Evolutionary conservation across 2,113 vertebrate genomes (phyloP).

Genomic region (Phalacrocorax pelagicus): DNA sequence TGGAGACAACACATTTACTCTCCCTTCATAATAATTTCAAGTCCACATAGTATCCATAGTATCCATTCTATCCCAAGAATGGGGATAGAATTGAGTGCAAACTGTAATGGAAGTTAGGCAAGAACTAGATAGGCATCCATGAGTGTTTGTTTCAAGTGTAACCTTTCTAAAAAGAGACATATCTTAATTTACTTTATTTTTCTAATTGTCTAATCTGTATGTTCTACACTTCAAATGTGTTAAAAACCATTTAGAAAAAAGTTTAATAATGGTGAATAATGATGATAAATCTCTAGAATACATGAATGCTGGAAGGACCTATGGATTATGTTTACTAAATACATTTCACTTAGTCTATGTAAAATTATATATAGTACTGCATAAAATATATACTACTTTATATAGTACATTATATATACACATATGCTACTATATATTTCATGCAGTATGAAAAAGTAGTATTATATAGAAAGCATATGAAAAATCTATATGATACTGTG

Average conservation of each 20-base stretch:
- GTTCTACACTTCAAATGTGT: not conserved
- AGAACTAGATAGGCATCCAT: not conserved
- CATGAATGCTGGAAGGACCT: not conserved
- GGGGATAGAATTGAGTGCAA: not conserved
- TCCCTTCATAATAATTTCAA: not conserved
- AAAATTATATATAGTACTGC: not conserved
- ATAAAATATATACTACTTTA: not conserved
- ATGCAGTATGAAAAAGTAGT: not conserved
- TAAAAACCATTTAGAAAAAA: not conserved
- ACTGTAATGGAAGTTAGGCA: not conserved
- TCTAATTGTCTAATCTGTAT: not conserved
- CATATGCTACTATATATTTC: not conserved
- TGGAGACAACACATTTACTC: not conserved
- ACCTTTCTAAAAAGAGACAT: not conserved
- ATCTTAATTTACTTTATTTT: not conserved
- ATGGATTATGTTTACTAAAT: not conserved
- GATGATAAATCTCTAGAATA: not conserved
- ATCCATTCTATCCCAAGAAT: no score
- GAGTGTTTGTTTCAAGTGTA: not conserved
- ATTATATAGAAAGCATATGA: not conserved
- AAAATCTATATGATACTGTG: not conserved
- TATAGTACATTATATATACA: not conserved
- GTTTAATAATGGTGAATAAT: not conserved
- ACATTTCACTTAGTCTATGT: not conserved
- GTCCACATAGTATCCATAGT: accelerated